Percentiles rank a stretch among this genome's conserved stretches.
phyloP scores from a whole-genome alignment of 2,113 vertebrate genomes.

The Hemiprocne comata region DNA sequence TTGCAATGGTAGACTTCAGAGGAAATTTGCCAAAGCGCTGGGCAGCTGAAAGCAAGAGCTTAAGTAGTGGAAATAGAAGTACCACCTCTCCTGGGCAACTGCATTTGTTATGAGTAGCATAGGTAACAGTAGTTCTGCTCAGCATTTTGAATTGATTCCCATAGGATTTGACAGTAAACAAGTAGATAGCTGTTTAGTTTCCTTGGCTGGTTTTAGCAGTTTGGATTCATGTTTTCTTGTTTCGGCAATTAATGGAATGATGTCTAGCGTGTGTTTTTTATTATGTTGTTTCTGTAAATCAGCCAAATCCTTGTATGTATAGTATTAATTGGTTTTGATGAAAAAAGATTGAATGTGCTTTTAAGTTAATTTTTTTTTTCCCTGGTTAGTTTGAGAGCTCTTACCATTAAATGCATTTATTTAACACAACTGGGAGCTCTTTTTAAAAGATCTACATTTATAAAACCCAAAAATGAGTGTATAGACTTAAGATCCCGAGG shows the following conservation, averaged over 20 bases:
- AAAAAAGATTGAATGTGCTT: background rate
- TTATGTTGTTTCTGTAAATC: background rate
- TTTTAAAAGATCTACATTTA: background rate
- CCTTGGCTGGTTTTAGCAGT: background rate
- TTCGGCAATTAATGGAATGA: background rate
- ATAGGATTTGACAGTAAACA: background rate
- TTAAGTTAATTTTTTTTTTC: background rate
- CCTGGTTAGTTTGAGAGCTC: background rate
- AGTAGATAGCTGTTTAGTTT: background rate
- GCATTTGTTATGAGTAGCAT: background rate
- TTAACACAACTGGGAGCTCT: background rate
- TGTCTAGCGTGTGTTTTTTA: background rate
- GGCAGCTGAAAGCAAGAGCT: background rate
- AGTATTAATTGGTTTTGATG: background rate
- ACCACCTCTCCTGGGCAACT: background rate
- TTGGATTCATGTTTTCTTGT: background rate
- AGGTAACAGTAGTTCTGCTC: background rate
- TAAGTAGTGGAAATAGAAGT: background rate
- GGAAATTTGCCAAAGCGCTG: background rate
- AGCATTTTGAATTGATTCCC: background rate
- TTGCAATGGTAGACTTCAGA: background rate
- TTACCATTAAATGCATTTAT: background rate
- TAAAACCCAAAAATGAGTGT: background rate
- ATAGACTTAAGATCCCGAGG: background rate
- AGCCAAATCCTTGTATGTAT: background rate